phyloP scores from a whole-genome alignment of 2,113 vertebrate species.

The Carlito syrichta region DNA sequence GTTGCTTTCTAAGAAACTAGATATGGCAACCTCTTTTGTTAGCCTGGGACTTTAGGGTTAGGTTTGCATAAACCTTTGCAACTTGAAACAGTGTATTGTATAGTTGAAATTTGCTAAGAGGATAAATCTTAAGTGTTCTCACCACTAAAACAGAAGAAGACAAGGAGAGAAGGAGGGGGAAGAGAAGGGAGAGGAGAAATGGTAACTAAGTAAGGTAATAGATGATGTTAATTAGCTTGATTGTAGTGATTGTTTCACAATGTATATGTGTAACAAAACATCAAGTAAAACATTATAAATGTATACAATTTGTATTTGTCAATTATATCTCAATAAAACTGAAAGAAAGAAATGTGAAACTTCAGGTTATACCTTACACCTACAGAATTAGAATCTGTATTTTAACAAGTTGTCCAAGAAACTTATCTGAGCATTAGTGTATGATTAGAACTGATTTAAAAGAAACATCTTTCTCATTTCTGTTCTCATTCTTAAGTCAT shows the following conservation, averaged over 20 bases:
- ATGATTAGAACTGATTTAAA: neutral
- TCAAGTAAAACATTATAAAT: neutral
- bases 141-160: neutral
- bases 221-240: neutral
- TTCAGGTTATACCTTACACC: accelerated
- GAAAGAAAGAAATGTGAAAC: neutral
- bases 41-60: too few species aligned
- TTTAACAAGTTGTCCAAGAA: neutral
- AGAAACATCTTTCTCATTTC: neutral
- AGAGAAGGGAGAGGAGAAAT: neutral
- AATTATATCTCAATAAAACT: neutral
- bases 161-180: neutral
- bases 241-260: neutral
- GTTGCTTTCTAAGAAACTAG: too few species aligned
- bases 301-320: neutral
- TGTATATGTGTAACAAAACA: neutral
- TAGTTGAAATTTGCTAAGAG: neutral
- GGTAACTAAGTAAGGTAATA: neutral
- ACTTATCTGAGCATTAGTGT: neutral
- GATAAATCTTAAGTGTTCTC: neutral
- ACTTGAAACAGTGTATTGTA: neutral
- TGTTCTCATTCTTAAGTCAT: accelerated
- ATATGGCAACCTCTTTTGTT: too few species aligned
- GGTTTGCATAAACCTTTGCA: too few species aligned
- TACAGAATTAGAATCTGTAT: neutral